phyloP scores from a whole-genome alignment of 64 coral and sea anemone genomes.

The Dendrophyllia cribrosa region DNA sequence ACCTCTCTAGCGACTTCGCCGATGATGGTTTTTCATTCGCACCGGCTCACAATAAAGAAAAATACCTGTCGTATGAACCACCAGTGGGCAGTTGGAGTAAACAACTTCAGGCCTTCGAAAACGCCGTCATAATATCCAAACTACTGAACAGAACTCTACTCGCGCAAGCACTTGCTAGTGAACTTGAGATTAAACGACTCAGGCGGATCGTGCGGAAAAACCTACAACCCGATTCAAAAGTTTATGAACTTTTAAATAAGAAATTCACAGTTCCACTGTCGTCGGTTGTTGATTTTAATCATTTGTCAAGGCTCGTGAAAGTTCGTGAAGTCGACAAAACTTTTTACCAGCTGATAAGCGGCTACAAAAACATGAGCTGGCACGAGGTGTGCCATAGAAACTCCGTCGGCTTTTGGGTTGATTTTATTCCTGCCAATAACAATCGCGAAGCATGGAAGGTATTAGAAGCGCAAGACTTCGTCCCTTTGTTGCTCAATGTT shows the following conservation, averaged over 20 bases:
- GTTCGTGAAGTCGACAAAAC: slow-evolving; percentile 38
- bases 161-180: slow-evolving; percentile 73
- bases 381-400: slow-evolving; percentile 74
- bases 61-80: slow-evolving; percentile 83
- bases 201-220: slow-evolving; percentile 17
- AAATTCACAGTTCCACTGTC: slow-evolving; percentile 81
- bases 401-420: slow-evolving; percentile 77
- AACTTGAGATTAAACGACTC: slow-evolving; percentile 66
- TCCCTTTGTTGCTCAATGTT: neutral
- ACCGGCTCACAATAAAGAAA: slow-evolving; percentile 31
- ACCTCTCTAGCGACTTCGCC: slow-evolving; percentile 47
- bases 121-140: slow-evolving; percentile 82
- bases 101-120: slow-evolving; percentile 85
- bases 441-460: slow-evolving; percentile 77
- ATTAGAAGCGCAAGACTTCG: slow-evolving; percentile 69
- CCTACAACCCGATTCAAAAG: slow-evolving; percentile 53
- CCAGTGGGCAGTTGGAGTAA: slow-evolving; percentile 88
- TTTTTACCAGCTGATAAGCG: slow-evolving; percentile 45
- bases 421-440: slow-evolving; percentile 79
- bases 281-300: slow-evolving; percentile 66
- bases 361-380: slow-evolving; percentile 55
- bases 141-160: slow-evolving; percentile 82
- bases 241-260: slow-evolving; percentile 38
- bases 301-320: slow-evolving; percentile 44
- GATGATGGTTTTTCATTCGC: slow-evolving; percentile 83